These are phyloP conservation scores for Phocides pigmalion DNA, from an alignment of 1,140 invertebrate genomes.

Conservation along the genomic window DNA sequence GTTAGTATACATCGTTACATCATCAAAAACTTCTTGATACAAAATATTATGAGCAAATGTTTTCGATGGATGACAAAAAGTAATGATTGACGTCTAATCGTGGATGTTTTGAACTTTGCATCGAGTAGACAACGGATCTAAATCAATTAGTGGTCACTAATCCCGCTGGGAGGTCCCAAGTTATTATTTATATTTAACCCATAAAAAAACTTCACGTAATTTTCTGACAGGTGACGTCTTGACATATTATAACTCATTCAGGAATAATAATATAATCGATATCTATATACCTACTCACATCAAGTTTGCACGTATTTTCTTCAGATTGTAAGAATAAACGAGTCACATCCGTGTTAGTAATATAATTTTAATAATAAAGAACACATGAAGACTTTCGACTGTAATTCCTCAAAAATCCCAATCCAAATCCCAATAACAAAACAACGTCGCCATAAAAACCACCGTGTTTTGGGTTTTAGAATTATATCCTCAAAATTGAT, in stretches of 20 bases:
- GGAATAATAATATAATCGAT: neutral
- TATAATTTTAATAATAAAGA: too few species aligned
- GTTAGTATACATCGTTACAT: neutral
- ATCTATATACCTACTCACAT: neutral
- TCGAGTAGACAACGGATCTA: slow-evolving; percentile 51
- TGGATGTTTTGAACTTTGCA: slow-evolving; percentile 61
- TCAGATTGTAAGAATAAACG: too few species aligned
- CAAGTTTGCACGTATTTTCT: neutral
- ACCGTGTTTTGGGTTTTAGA: too few species aligned
- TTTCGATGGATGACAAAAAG: slow-evolving; percentile 49
- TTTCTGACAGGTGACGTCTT: slow-evolving; percentile 43
- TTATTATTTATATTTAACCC: neutral
- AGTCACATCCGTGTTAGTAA: too few species aligned
- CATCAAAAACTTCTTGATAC: neutral
- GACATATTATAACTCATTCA: slow-evolving; percentile 23
- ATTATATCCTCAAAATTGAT: too few species aligned
- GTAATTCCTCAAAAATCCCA: too few species aligned
- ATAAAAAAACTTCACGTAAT: slow-evolving; percentile 41
- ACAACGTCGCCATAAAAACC: too few species aligned
- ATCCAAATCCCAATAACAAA: too few species aligned
- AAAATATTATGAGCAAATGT: slow-evolving; percentile 38
- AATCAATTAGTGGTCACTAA: slow-evolving; percentile 56
- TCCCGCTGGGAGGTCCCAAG: slow-evolving; percentile 56
- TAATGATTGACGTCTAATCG: slow-evolving; percentile 61
- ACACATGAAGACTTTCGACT: too few species aligned